Percentiles rank a stretch among this genome's conserved stretches.
These are phyloP conservation scores for Montipora efflorescens DNA, from an alignment of 64 coral and sea anemone genomes.

Conservation along the genomic window DNA sequence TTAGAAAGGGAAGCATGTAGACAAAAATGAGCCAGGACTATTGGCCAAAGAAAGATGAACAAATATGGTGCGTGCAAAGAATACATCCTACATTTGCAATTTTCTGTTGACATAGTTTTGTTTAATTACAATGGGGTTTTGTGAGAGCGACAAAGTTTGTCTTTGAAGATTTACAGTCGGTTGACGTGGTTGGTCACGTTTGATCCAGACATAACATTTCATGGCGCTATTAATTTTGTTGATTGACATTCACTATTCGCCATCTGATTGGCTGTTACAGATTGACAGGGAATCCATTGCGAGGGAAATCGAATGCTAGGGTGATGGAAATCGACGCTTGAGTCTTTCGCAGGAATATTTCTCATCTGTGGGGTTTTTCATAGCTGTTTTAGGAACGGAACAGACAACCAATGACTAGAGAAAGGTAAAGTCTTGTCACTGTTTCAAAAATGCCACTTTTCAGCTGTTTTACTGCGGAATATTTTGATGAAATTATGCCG, in stretches of 20 bases:
- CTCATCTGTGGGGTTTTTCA: too few species aligned
- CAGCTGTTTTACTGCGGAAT: not conserved
- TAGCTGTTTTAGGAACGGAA: not conserved
- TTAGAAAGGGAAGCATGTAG: too few species aligned
- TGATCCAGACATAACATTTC: not conserved
- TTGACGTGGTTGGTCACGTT: too few species aligned
- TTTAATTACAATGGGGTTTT: too few species aligned
- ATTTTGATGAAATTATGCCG: not conserved
- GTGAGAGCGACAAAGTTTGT: too few species aligned
- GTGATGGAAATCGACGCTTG: too few species aligned
- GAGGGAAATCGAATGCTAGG: too few species aligned
- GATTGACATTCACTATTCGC: not conserved
- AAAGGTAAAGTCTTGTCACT: not conserved
- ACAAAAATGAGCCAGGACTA: too few species aligned
- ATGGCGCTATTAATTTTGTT: not conserved
- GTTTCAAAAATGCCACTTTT: not conserved
- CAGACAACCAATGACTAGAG: not conserved
- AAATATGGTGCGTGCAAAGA: too few species aligned
- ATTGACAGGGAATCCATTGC: not conserved
- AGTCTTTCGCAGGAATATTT: too few species aligned
- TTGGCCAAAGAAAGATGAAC: too few species aligned
- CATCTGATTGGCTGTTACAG: slow-evolving; percentile 20
- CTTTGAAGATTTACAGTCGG: too few species aligned
- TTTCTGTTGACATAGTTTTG: not conserved
- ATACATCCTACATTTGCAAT: not conserved